phyloP scores from a whole-genome alignment of 2,888 invertebrate species.

The Herminia tarsipennalis region DNA sequence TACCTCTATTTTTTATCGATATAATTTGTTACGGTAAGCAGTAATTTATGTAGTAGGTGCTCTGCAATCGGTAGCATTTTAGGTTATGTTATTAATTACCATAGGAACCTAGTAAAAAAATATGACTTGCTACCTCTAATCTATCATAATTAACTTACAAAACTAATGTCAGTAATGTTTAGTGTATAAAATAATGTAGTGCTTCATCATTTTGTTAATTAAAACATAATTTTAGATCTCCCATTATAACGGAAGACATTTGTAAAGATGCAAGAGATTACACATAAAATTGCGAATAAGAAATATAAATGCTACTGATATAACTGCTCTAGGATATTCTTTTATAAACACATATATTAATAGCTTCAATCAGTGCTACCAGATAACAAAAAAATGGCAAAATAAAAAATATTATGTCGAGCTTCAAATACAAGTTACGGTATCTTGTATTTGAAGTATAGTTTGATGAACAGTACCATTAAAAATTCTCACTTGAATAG shows the following conservation, averaged over 20 bases:
- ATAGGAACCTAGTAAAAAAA: constrained; percentile 13
- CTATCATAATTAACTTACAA: constrained; percentile 8
- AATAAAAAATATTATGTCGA: too few relatives aligned
- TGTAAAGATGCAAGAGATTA: neutral
- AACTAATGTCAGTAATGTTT: constrained; percentile 1
- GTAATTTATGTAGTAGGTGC: constrained; percentile 52
- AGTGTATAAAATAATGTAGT: neutral
- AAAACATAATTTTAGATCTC: neutral
- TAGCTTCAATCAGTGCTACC: too few relatives aligned
- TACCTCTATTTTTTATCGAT: constrained; percentile 61
- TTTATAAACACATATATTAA: too few relatives aligned
- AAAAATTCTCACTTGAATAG: too few relatives aligned
- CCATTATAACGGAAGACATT: neutral
- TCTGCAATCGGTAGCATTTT: constrained; percentile 41
- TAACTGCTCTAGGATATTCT: too few relatives aligned
- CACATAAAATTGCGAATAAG: too few relatives aligned
- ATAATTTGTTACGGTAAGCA: constrained; percentile 53
- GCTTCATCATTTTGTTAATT: constrained; percentile 10
- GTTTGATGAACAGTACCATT: too few relatives aligned
- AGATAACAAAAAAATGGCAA: too few relatives aligned
- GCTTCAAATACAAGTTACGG: too few relatives aligned
- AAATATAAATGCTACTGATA: too few relatives aligned
- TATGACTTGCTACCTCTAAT: constrained; percentile 13
- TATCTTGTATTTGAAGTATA: too few relatives aligned
- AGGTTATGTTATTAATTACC: constrained; percentile 33